Conservation (phyloP, 2,113 vertebrate species). For the Miniopterus natalensis region DNA sequence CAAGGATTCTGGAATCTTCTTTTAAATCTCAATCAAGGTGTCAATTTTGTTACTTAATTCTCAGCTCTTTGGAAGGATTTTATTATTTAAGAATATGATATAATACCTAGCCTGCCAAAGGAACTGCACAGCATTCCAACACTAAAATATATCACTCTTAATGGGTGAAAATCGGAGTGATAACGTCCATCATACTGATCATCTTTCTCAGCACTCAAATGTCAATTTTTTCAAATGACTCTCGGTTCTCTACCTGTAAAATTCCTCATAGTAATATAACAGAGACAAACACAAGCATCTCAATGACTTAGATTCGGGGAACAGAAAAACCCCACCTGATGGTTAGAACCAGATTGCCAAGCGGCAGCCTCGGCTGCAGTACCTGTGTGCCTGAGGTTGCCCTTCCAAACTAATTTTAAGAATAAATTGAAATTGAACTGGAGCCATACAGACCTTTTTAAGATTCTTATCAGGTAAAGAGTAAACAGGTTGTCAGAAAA, state of each 20-base stretch:
- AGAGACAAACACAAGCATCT: not conserved
- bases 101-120: not conserved
- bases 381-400: constrained; percentile 48
- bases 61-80: constrained; percentile 18
- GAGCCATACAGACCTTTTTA: constrained; percentile 53
- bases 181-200: not conserved
- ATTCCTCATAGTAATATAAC: not conserved
- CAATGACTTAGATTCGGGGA: constrained; percentile 43
- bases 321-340: not conserved
- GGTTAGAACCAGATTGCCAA: constrained; percentile 30
- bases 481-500: constrained; percentile 64
- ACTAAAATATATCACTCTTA: constrained; percentile 38
- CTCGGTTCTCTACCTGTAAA: not conserved
- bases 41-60: constrained; percentile 16
- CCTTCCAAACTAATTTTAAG: constrained; percentile 46
- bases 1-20: constrained; percentile 49
- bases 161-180: constrained; percentile 32
- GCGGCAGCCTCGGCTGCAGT: constrained; percentile 17
- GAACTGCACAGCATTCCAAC: not conserved
- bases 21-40: constrained; percentile 20
- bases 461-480: constrained; percentile 43
- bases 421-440: constrained; percentile 62
- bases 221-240: not conserved
- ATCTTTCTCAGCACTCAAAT: not conserved
- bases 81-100: not conserved